Evolutionary conservation across 2,888 invertebrate species (phyloP).

Genomic region (Leptinotarsa haldemani): DNA sequence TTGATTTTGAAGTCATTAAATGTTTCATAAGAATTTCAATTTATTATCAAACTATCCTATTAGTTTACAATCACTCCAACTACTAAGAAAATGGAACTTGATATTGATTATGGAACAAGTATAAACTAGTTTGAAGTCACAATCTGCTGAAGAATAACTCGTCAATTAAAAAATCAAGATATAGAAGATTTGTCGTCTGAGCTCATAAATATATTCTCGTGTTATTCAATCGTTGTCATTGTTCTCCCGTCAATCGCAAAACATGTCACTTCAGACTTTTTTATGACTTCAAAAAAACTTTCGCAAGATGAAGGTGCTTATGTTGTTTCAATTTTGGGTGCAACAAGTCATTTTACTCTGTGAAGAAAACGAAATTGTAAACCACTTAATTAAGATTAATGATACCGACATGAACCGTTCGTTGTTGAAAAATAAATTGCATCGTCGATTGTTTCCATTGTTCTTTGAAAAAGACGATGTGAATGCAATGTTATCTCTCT

Average conservation of each 20-base stretch:
- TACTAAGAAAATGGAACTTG: too few species aligned
- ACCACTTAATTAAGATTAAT: constrained; percentile 4
- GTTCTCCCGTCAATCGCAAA: not conserved
- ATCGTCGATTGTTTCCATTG: constrained; percentile 5
- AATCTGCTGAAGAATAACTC: too few species aligned
- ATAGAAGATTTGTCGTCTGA: not conserved
- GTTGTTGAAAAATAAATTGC: not conserved
- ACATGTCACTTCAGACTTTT: constrained; percentile 3
- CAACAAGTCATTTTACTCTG: not conserved
- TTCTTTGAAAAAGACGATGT: not conserved
- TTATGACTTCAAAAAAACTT: not conserved
- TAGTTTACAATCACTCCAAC: too few species aligned
- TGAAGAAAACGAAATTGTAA: not conserved
- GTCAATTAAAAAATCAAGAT: not conserved
- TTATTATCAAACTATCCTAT: too few species aligned
- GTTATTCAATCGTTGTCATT: not conserved
- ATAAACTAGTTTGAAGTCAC: too few species aligned
- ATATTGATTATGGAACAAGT: too few species aligned
- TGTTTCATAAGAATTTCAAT: too few species aligned
- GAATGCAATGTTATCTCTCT: too few species aligned
- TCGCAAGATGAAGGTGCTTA: not conserved
- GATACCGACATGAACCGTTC: not conserved
- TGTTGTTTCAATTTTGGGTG: not conserved
- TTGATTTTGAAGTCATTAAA: too few species aligned
- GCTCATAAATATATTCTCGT: not conserved